phyloP scores from a whole-genome alignment of 2,888 invertebrate genomes.

The Amblyjoppa fuscipennis region DNA sequence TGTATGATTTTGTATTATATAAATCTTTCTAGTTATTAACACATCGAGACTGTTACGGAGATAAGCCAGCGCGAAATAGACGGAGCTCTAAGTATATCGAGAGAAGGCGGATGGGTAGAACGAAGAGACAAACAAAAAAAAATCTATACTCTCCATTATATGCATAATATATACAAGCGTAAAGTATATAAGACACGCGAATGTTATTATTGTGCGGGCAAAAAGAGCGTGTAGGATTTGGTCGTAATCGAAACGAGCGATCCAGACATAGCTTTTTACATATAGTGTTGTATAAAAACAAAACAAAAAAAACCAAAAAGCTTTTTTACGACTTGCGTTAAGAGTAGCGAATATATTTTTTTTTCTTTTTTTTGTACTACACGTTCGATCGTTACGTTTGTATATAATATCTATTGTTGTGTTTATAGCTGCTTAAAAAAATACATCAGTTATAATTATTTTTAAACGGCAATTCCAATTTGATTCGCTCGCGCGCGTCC shows the following conservation, averaged over 20 bases:
- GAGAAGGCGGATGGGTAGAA: conserved; percentile 32
- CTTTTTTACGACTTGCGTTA: conserved; percentile 76
- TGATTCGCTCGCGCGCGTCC: conserved; percentile 18
- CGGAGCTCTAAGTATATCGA: conserved; percentile 38
- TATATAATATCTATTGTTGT: conserved; percentile 80
- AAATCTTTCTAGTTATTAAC: conserved; percentile 63
- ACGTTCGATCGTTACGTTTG: conserved; percentile 79
- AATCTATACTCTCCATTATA: conserved; percentile 58
- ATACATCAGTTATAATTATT: conserved; percentile 79
- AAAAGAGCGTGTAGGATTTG: conserved; percentile 39
- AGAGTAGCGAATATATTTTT: conserved; percentile 72
- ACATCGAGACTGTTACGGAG: conserved; percentile 67
- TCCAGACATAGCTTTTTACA: conserved; percentile 55
- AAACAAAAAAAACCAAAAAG: conserved; percentile 59
- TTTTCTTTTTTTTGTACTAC: conserved; percentile 74
- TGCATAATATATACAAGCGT: conserved; percentile 52
- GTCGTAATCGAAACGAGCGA: conserved; percentile 36
- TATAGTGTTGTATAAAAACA: conserved; percentile 55
- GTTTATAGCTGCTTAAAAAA: conserved; percentile 75
- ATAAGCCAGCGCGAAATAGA: conserved; percentile 26
- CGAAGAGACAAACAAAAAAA: conserved; percentile 7
- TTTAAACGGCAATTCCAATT: conserved; percentile 70
- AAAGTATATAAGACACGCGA: conserved; percentile 32
- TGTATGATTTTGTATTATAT: conserved; percentile 65
- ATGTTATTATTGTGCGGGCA: conserved; percentile 28